Conservation (phyloP, 1,140 invertebrate species). For the Euglossa dilemma region DNA sequence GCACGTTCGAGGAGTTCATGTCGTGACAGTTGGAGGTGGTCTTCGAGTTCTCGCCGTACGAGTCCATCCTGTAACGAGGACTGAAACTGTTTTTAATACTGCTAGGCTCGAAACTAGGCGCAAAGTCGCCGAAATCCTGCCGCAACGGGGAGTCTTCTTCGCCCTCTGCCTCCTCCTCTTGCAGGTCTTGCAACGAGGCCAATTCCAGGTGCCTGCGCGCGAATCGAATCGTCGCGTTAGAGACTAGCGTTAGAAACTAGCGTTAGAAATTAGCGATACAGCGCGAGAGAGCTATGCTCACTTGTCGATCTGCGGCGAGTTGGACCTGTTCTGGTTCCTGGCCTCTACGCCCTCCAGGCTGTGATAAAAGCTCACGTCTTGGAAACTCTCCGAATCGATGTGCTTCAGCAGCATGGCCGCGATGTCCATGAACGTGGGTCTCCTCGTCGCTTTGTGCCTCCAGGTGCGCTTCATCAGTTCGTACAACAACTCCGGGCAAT, state of each 20-base stretch:
- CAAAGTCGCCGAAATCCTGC: conserved; percentile 77
- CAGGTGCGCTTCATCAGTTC: conserved; percentile 95
- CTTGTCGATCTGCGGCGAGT: conserved; percentile 73
- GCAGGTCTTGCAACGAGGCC: conserved; percentile 68
- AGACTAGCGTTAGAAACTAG: neutral
- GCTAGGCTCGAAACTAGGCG: conserved; percentile 73
- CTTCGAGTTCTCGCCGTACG: conserved; percentile 68
- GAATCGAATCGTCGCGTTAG: neutral
- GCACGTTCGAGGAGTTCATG: conserved; percentile 76
- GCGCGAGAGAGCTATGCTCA: conserved; percentile 67
- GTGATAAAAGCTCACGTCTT: conserved; percentile 90
- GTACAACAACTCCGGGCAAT: conserved; percentile 95
- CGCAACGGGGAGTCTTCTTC: conserved; percentile 77
- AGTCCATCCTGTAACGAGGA: conserved; percentile 64
- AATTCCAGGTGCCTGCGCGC: conserved; percentile 74
- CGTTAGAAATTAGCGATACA: neutral
- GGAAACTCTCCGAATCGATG: conserved; percentile 85
- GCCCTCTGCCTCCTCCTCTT: conserved; percentile 75
- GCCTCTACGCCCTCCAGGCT: conserved; percentile 85
- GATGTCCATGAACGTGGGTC: conserved; percentile 93
- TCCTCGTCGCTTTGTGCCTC: conserved; percentile 88
- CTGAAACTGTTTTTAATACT: conserved; percentile 73
- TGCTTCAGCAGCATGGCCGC: conserved; percentile 86
- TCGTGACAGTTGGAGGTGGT: conserved; percentile 69
- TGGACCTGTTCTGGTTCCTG: conserved; percentile 77